These are phyloP conservation scores for Antechinus flavipes DNA, from an alignment of 2,113 vertebrate species.

Conservation along the genomic window DNA sequence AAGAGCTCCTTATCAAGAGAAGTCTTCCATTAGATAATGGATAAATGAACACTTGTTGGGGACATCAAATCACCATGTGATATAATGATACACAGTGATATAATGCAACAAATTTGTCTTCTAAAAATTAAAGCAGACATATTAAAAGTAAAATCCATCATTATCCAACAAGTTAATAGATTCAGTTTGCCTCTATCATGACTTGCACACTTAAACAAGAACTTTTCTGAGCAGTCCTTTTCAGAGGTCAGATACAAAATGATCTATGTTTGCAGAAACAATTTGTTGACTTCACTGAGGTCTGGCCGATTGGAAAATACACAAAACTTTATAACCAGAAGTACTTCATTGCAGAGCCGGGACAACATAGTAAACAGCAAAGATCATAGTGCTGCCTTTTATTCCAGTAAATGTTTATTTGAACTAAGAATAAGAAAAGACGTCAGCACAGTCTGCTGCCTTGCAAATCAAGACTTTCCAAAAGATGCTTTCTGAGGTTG, in stretches of 20 bases:
- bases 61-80: background rate
- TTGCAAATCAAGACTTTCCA: conserved; percentile 54
- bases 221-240: conserved; percentile 20
- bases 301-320: conserved; percentile 52
- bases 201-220: conserved; percentile 11
- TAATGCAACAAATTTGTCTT: background rate
- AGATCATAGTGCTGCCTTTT: conserved; percentile 64
- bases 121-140: background rate
- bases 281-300: conserved; percentile 14
- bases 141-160: background rate
- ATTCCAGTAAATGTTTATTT: conserved; percentile 65
- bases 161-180: conserved; percentile 33
- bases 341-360: background rate
- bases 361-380: conserved; percentile 60
- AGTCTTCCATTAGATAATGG: background rate
- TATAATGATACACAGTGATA: background rate
- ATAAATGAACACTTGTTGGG: background rate
- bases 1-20: background rate
- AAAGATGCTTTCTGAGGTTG: conserved; percentile 41
- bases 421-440: conserved; percentile 50
- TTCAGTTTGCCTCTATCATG: conserved; percentile 37
- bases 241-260: conserved; percentile 50
- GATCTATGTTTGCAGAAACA: conserved; percentile 50
- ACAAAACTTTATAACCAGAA: conserved; percentile 28
- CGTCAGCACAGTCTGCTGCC: conserved; percentile 32